Conservation (phyloP, 2,113 vertebrate species). For the Halichoerus grypus region DNA sequence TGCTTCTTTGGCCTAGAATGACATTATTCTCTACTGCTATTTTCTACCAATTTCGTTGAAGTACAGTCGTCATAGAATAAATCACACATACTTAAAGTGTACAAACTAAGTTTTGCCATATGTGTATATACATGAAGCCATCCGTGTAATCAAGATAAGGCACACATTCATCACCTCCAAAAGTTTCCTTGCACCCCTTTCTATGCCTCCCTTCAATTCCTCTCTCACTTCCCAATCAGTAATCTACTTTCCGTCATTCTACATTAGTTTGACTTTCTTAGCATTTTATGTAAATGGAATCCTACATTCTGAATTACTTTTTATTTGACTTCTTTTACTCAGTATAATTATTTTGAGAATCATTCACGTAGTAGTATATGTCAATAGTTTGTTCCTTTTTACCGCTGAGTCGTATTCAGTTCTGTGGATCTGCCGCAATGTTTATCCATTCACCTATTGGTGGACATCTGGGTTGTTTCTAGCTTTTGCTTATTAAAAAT, state of each 20-base stretch:
- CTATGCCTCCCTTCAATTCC: neutral
- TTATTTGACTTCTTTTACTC: neutral
- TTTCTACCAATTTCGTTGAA: conserved; percentile 27
- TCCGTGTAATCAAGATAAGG: neutral
- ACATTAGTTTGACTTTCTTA: neutral
- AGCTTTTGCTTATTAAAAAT: neutral
- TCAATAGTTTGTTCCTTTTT: neutral
- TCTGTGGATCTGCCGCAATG: neutral
- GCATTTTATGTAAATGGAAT: neutral
- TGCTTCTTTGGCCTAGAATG: neutral
- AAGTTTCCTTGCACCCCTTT: neutral
- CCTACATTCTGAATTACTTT: neutral
- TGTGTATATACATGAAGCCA: neutral
- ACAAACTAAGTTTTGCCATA: neutral
- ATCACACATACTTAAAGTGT: neutral
- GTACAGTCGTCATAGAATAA: neutral
- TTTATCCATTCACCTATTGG: neutral
- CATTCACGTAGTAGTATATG: neutral
- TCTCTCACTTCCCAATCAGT: neutral
- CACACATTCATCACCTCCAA: neutral
- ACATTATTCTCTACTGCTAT: neutral
- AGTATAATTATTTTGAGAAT: neutral
- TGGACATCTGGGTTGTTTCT: neutral
- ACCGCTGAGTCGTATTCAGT: neutral
- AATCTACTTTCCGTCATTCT: neutral